phyloP scores from a whole-genome alignment of 2,113 vertebrate species.

The Taurulus bubalis region DNA sequence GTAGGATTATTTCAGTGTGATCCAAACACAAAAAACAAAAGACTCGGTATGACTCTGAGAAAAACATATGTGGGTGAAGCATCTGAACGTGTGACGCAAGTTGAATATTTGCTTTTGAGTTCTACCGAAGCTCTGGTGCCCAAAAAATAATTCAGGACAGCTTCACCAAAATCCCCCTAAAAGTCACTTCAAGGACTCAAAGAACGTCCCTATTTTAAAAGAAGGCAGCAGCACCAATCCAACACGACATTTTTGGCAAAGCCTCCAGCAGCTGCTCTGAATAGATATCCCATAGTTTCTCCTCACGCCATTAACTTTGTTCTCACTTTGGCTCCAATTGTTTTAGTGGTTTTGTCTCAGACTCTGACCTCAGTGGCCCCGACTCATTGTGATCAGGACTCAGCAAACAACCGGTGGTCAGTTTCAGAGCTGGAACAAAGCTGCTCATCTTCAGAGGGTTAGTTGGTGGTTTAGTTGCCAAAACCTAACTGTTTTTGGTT shows the following conservation, averaged over 20 bases:
- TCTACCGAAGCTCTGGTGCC: too few relatives aligned
- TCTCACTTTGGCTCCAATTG: constrained; percentile 8
- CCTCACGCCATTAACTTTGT: constrained; percentile 10
- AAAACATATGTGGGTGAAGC: background rate
- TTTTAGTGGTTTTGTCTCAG: constrained; percentile 1
- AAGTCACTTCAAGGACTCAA: background rate
- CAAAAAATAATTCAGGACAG: background rate
- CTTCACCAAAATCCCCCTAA: background rate
- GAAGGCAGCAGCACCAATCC: background rate
- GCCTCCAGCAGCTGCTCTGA: constrained; percentile 6
- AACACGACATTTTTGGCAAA: background rate
- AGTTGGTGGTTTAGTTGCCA: too few relatives aligned
- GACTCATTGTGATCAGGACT: background rate
- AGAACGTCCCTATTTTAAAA: background rate
- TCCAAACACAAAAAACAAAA: too few relatives aligned
- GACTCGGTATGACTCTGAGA: too few relatives aligned
- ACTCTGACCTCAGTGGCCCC: background rate
- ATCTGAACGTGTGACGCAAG: background rate
- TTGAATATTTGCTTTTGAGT: background rate
- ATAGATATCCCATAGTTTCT: background rate
- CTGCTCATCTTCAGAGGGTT: background rate
- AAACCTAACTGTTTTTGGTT: too few relatives aligned
- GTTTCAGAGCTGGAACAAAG: background rate
- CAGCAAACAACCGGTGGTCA: constrained; percentile 10
- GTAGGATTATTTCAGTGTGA: background rate